Percentiles rank a stretch among this genome's conserved stretches.
These are phyloP conservation scores for Argyrosomus japonicus DNA, from an alignment of 2,113 vertebrate species.

Conservation along the genomic window DNA sequence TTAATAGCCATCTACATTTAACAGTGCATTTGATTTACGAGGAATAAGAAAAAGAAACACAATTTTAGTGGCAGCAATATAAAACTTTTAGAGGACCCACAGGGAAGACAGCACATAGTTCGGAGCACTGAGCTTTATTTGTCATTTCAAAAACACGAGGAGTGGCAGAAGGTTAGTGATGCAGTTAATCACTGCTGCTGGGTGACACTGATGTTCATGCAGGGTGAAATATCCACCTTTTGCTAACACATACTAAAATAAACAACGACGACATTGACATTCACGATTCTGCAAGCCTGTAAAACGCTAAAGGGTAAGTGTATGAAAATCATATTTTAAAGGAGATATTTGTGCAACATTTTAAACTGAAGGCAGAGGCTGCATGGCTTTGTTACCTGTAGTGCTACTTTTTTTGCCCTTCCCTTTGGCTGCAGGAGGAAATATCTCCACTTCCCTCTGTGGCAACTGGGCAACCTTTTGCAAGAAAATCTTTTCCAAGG, in stretches of 20 bases:
- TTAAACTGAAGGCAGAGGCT: not conserved
- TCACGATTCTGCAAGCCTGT: not conserved
- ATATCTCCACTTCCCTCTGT: slow-evolving; percentile 90
- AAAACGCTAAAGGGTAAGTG: not conserved
- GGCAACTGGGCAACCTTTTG: slow-evolving; percentile 96
- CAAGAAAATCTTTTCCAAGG: slow-evolving; percentile 96
- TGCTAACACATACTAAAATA: not conserved
- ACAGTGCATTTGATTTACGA: not conserved
- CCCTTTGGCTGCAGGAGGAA: slow-evolving; percentile 88
- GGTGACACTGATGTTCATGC: not conserved
- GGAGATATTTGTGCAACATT: not conserved
- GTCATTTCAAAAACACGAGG: not conserved
- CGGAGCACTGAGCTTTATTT: not conserved
- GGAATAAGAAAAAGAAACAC: not conserved
- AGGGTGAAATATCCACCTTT: not conserved
- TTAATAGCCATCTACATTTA: not conserved
- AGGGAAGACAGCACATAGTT: not conserved
- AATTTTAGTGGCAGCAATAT: not conserved
- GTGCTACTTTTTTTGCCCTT: slow-evolving; percentile 87
- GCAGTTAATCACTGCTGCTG: slow-evolving; percentile 7
- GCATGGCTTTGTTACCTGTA: slow-evolving; percentile 79
- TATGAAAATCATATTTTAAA: not conserved
- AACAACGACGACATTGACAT: not conserved
- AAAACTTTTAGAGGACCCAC: not conserved
- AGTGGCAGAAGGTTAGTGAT: slow-evolving; percentile 5